Percentiles rank a stretch among this genome's conserved stretches.
These are phyloP conservation scores for Eucidaris tribuloides DNA, from an alignment of 35 echinoderm and acorn worm genomes.

Conservation along the genomic window DNA sequence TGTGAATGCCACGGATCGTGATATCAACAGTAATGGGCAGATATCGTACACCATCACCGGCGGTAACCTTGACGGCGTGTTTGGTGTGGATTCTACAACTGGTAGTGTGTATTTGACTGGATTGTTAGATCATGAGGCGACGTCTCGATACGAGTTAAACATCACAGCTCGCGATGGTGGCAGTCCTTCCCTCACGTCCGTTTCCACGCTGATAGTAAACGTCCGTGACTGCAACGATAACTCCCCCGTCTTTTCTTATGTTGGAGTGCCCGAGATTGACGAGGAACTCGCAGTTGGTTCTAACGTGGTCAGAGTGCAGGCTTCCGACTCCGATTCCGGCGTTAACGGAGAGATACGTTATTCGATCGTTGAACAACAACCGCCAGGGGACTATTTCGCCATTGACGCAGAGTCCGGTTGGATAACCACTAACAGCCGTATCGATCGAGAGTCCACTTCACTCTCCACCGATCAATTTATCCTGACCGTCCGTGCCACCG, in stretches of 20 bases:
- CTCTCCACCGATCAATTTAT: conserved; percentile 50
- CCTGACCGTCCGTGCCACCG: conserved; percentile 76
- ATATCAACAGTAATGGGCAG: conserved; percentile 70
- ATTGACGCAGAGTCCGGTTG: conserved; percentile 55
- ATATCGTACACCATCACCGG: conserved; percentile 71
- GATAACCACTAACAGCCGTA: conserved; percentile 51
- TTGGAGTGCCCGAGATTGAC: conserved; percentile 54
- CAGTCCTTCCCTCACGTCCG: conserved; percentile 28
- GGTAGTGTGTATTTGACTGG: conserved; percentile 70
- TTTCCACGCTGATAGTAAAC: conserved; percentile 33
- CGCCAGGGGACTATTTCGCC: conserved; percentile 62
- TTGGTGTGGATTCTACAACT: conserved; percentile 65
- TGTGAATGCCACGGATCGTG: conserved; percentile 75
- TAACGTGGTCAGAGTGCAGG: conserved; percentile 56
- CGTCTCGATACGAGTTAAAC: conserved; percentile 62
- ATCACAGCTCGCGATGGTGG: conserved; percentile 84
- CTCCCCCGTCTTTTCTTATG: conserved; percentile 65
- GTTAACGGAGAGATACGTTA: conserved; percentile 77
- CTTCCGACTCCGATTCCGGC: conserved; percentile 88
- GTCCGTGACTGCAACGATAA: conserved; percentile 96
- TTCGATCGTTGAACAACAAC: conserved; percentile 74
- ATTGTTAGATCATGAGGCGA: conserved; percentile 86
- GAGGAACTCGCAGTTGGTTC: conserved; percentile 53
- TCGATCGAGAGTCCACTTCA: conserved; percentile 67
- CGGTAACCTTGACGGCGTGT: conserved; percentile 64